Base-by-base conservation (phyloP, 1,140 invertebrate genomes). In the Drosophila kohkoa region DNA sequence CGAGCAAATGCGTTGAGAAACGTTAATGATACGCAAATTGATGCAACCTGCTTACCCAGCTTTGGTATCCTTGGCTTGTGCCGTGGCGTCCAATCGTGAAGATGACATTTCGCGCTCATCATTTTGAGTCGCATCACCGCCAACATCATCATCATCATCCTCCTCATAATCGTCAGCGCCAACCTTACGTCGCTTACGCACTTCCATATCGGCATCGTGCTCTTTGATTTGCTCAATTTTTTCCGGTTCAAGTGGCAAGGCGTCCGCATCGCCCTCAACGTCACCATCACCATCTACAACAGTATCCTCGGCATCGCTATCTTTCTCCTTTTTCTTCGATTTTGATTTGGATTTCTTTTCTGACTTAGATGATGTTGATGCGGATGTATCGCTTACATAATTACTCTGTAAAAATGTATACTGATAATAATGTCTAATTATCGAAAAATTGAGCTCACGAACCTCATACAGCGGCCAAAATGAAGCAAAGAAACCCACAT, bases 401-500 rank as follows among this genome's bases (percentile, higher is more conserved):
- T 92, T 91, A 48, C 79, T 92, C 91, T 92, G 16, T 20, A 30
- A 58, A 54, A 62, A 10, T 8, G 13, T 35, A 49, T 10, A 38
- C 3, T 73, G 28, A 35, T 52, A 28, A 3, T 1, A 11, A 32
- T 7, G 13, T 6, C 15, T 57, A 3, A 3, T 55, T 8, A 25
- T 16, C 2, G 1, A 57, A 1, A 43, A 5, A 4, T 6, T 25
- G 8, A 20, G 3, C 8, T 0, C 15, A 92, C 85, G 93, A 93
- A 97, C 97, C 93, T 97, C 96, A 94, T 99, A 99, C 1, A 99
- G 94, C 28, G 99, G 99, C 96, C 97, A 98, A 93, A 99, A 99
- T 1, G 98, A 99, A 45, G 99, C 98, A 67, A 99, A 97, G 94
- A 99, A 99, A 38, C 99, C 98, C 51, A 99, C 99, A 93, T 99